Evolutionary conservation across 2,113 vertebrate genomes (phyloP).

Genomic region (Carettochelys insculpta): DNA sequence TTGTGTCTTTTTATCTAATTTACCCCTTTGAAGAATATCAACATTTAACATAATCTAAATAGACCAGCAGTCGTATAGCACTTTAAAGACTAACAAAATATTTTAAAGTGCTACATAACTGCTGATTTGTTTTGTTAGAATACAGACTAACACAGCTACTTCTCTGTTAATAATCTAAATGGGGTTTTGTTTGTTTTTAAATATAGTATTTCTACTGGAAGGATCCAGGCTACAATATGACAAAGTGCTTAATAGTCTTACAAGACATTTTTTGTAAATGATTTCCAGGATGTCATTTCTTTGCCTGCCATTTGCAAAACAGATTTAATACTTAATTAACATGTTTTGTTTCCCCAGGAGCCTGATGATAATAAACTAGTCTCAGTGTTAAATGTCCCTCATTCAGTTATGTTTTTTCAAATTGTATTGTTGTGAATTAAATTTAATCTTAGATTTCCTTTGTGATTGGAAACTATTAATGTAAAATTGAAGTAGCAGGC

Average conservation of each 20-base stretch:
- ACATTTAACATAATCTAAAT: background rate
- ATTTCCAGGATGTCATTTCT: background rate
- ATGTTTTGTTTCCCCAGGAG: slow-evolving; percentile 13
- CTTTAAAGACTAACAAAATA: too few relatives aligned
- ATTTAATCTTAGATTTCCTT: slow-evolving; percentile 50
- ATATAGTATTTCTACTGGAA: background rate
- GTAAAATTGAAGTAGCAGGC: slow-evolving; percentile 29
- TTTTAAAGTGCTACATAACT: too few relatives aligned
- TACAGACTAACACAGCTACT: too few relatives aligned
- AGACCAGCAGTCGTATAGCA: too few relatives aligned
- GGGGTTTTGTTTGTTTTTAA: too few relatives aligned
- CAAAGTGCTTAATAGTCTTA: background rate
- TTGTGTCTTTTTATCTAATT: background rate
- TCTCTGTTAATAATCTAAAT: too few relatives aligned
- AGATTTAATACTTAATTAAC: slow-evolving; percentile 46
- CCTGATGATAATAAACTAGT: slow-evolving; percentile 19
- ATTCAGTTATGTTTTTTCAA: background rate
- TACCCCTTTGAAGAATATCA: slow-evolving; percentile 6
- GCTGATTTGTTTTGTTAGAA: too few relatives aligned
- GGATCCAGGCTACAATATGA: background rate
- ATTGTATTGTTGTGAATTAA: slow-evolving; percentile 33
- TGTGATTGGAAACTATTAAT: slow-evolving; percentile 43
- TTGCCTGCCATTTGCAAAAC: slow-evolving; percentile 18
- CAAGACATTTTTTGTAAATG: background rate
- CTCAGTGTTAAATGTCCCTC: background rate